These are phyloP conservation scores for Crioceris asparagi DNA, from an alignment of 2,888 invertebrate genomes.

Conservation along the genomic window DNA sequence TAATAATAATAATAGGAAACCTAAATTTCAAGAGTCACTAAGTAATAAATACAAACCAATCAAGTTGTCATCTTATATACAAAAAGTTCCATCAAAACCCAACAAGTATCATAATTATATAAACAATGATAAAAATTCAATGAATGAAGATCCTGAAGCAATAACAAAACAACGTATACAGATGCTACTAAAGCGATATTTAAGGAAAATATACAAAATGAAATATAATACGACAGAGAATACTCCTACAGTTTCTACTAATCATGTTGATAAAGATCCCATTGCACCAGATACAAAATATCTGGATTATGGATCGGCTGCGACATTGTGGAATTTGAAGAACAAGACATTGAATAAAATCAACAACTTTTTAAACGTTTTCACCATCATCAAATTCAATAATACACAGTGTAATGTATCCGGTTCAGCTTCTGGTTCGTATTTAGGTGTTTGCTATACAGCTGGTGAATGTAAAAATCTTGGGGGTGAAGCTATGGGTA, in stretches of 20 bases:
- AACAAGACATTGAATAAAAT: constrained; percentile 31
- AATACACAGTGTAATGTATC: constrained; percentile 50
- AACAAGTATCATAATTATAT: constrained; percentile 16
- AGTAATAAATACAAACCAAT: constrained; percentile 8
- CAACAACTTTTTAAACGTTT: constrained; percentile 51
- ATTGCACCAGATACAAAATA: constrained; percentile 21
- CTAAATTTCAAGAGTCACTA: constrained; percentile 11
- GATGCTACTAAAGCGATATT: constrained; percentile 21
- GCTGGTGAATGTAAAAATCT: constrained; percentile 52
- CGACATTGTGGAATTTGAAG: constrained; percentile 20
- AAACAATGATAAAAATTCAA: constrained; percentile 2
- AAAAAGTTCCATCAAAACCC: constrained; percentile 11
- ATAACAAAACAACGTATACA: constrained; percentile 22
- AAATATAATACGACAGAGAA: constrained; percentile 14
- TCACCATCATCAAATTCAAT: constrained; percentile 59
- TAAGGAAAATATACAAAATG: constrained; percentile 22
- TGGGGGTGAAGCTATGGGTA: constrained; percentile 53
- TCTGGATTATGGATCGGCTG: too few species aligned
- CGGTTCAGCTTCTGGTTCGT: constrained; percentile 40
- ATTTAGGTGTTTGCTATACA: constrained; percentile 62
- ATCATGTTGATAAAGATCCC: constrained; percentile 1
- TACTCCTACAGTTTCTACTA: background rate
- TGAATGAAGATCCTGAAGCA: constrained; percentile 4
- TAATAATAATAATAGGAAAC: constrained; percentile 8
- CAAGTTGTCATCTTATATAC: constrained; percentile 11